Evolutionary conservation across 1,140 invertebrate species (phyloP).

Genomic region (Elysia chlorotica): DNA sequence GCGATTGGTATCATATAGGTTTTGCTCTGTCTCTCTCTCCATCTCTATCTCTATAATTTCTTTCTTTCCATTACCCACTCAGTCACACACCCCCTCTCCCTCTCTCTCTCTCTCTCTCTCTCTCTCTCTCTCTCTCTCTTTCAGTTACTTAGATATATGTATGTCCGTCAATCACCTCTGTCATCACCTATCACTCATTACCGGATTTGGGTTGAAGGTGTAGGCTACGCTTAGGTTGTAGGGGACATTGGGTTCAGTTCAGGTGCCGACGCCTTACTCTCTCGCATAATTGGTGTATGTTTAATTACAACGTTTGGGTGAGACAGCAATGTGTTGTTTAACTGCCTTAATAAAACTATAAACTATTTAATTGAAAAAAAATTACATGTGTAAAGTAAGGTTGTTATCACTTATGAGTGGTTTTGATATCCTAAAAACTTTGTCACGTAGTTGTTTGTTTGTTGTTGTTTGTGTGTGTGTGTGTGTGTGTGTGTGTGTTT

Average conservation of each 20-base stretch:
- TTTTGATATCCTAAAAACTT: too few species aligned
- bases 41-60: constrained; percentile 2
- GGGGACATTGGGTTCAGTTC: not conserved
- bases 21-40: not conserved
- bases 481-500: too few species aligned
- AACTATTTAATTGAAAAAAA: too few species aligned
- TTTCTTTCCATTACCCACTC: not conserved
- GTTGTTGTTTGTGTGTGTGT: too few species aligned
- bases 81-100: not conserved
- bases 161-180: not conserved
- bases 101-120: not conserved
- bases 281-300: not conserved
- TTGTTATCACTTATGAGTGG: too few species aligned
- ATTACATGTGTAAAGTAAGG: too few species aligned
- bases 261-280: not conserved
- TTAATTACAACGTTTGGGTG: not conserved
- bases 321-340: too few species aligned
- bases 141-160: not conserved
- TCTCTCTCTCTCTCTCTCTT: not conserved
- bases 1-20: not conserved
- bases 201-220: not conserved
- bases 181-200: not conserved
- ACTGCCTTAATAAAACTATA: too few species aligned
- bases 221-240: not conserved
- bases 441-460: too few species aligned